Conservation (phyloP, 2,113 vertebrate genomes). For the Spilogale gracilis region DNA sequence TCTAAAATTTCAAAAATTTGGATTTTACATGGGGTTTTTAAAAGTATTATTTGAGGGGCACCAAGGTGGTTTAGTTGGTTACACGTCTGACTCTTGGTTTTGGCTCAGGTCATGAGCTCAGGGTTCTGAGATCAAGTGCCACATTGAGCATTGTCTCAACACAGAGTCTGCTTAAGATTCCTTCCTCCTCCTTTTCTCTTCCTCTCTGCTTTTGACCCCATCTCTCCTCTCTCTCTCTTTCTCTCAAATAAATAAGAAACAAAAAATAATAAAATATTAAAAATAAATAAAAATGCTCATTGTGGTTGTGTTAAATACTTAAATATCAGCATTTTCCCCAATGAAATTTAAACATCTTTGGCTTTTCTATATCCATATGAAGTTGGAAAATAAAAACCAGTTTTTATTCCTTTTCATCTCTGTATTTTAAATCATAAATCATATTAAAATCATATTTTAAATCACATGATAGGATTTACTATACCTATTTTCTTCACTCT, state of each 20-base stretch:
- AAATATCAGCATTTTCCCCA: background rate
- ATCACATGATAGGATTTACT: background rate
- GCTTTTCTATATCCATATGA: background rate
- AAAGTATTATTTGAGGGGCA: background rate
- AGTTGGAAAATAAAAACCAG: background rate
- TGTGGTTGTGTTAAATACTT: background rate
- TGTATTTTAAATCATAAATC: background rate
- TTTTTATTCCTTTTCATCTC: background rate
- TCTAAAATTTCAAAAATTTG: background rate
- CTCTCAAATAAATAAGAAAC: background rate
- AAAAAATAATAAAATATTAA: background rate
- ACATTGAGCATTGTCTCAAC: background rate
- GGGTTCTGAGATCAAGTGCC: background rate
- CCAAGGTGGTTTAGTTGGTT: background rate
- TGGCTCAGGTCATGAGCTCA: background rate
- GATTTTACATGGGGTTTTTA: background rate
- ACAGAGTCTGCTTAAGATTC: background rate
- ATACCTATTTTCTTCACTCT: background rate
- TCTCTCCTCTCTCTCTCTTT: background rate
- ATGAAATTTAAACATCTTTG: background rate
- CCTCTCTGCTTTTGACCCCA: background rate
- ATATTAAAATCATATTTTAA: background rate
- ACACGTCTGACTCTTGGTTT: background rate
- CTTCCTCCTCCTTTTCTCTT: background rate
- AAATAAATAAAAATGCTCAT: background rate